Conservation (phyloP, 2,113 vertebrate species). For the Opisthocomus hoazin region DNA sequence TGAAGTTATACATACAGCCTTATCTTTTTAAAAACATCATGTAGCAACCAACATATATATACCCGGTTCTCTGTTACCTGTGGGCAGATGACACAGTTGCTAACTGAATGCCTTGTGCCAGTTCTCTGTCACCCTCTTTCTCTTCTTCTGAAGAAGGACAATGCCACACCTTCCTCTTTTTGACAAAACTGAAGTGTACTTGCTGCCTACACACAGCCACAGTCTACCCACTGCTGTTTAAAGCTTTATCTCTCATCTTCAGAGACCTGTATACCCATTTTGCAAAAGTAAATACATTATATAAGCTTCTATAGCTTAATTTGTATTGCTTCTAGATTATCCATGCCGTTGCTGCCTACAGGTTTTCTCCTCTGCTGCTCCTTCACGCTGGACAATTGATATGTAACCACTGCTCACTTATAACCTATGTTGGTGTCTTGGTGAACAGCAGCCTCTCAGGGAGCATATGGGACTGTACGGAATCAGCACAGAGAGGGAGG, state of each 20-base stretch:
- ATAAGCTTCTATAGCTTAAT: not conserved
- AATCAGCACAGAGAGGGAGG: not conserved
- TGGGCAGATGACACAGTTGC: not conserved
- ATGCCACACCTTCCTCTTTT: not conserved
- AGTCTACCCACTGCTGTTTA: not conserved
- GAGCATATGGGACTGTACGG: not conserved
- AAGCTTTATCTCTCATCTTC: not conserved
- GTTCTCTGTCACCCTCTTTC: not conserved
- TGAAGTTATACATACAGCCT: not conserved
- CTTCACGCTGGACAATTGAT: not conserved
- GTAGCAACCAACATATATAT: not conserved
- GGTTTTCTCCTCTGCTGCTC: not conserved
- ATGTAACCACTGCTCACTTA: not conserved
- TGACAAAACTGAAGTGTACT: not conserved
- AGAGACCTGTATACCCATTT: not conserved
- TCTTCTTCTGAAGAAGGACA: not conserved
- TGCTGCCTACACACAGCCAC: not conserved
- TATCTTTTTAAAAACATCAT: not conserved
- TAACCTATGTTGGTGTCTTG: not conserved
- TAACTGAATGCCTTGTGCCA: not conserved
- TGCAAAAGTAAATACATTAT: not conserved
- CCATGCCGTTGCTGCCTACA: not conserved
- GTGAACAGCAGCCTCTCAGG: not conserved
- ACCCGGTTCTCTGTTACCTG: not conserved
- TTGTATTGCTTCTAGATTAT: not conserved